Percentiles rank a stretch among this genome's conserved stretches.
Conservation (phyloP, 2,797 vertebrate genomes). For the Squalus acanthias region DNA sequence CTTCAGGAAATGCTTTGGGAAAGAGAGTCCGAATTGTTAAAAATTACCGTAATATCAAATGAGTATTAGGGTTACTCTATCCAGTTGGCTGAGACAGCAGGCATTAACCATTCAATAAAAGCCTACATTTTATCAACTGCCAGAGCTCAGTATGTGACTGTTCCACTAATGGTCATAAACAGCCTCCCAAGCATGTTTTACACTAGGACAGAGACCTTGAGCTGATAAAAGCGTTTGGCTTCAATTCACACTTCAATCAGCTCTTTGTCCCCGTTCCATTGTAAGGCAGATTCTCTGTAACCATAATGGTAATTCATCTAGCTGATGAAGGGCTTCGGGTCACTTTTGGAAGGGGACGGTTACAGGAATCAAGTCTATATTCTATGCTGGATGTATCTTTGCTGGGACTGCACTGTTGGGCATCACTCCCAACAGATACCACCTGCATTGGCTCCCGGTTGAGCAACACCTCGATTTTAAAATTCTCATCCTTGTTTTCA, state of each 20-base stretch:
- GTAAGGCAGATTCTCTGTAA: background rate
- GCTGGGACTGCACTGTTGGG: background rate
- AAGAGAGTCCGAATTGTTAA: background rate
- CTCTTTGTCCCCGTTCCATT: background rate
- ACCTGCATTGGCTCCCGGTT: background rate
- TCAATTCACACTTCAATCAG: background rate
- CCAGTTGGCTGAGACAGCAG: background rate
- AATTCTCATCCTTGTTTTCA: background rate
- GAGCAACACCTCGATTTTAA: background rate
- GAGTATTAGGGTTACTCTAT: background rate
- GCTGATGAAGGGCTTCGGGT: background rate
- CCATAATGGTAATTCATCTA: background rate
- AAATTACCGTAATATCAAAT: background rate
- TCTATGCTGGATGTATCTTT: background rate
- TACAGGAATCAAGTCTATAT: background rate
- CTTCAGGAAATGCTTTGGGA: background rate
- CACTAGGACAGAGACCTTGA: background rate
- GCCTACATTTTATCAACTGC: background rate
- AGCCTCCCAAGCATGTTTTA: background rate
- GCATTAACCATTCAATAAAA: background rate
- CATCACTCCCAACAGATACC: background rate
- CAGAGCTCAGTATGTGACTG: background rate
- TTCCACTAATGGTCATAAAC: background rate
- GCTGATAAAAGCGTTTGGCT: background rate
- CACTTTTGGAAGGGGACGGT: background rate